phyloP scores from a whole-genome alignment of 2,113 vertebrate species.

The Colossoma macropomum region DNA sequence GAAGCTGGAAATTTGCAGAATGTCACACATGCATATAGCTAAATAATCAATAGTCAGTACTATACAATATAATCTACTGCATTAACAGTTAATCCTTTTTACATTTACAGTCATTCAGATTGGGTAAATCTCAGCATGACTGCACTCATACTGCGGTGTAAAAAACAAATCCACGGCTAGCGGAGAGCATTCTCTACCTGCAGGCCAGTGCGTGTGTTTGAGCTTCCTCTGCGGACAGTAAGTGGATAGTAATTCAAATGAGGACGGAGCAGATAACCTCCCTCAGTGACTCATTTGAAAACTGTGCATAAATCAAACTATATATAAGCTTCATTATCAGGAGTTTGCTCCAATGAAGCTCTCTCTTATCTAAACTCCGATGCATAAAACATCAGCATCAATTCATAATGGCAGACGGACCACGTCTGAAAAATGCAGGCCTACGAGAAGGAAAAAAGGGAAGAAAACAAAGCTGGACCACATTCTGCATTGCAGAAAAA shows the following conservation, averaged over 20 bases:
- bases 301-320: conserved; percentile 25
- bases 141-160: too few species aligned
- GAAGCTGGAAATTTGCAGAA: too few species aligned
- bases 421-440: neutral
- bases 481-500: neutral
- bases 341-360: conserved; percentile 7
- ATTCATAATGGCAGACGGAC: conserved; percentile 32
- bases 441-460: neutral
- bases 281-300: conserved; percentile 39
- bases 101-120: too few species aligned
- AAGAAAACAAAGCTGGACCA: neutral
- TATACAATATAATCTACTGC: too few species aligned
- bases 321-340: conserved; percentile 4
- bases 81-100: too few species aligned
- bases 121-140: neutral
- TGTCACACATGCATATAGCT: too few species aligned
- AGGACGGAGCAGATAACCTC: neutral
- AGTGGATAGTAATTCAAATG: neutral
- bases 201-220: neutral
- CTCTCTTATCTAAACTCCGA: conserved; percentile 55
- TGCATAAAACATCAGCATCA: conserved; percentile 58
- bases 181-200: neutral
- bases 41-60: too few species aligned
- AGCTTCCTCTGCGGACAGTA: neutral
- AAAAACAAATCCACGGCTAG: neutral